Evolutionary conservation across 2,113 vertebrate genomes (phyloP).

Genomic region (Todiramphus saurophagus): DNA sequence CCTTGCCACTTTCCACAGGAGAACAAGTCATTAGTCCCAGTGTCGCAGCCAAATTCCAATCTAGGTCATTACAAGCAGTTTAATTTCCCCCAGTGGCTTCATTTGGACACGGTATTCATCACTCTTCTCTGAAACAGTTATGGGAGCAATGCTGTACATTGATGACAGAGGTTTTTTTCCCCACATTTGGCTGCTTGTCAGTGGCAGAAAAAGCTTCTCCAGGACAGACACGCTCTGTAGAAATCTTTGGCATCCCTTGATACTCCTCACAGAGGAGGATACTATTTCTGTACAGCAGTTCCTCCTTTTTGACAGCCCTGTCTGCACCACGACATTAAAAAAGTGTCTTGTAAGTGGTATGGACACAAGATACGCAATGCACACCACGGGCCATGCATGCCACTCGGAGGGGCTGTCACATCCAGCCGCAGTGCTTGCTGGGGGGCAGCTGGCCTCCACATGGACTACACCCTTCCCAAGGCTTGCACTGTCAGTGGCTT

Average conservation of each 20-base stretch:
- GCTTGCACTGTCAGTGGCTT: not conserved
- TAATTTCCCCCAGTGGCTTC: slow-evolving; percentile 27
- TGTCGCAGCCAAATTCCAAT: slow-evolving; percentile 17
- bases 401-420: not conserved
- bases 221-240: not conserved
- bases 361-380: not conserved
- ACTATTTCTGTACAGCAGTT: not conserved
- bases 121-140: not conserved
- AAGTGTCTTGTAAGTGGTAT: not conserved
- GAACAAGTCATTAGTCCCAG: slow-evolving; percentile 13
- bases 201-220: not conserved
- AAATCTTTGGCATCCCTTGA: not conserved
- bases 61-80: slow-evolving; percentile 7
- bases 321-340: not conserved
- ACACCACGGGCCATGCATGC: fast-evolving
- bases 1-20: not conserved
- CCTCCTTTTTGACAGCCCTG: not conserved
- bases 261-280: not conserved
- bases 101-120: not conserved
- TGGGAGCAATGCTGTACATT: not conserved
- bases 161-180: not conserved
- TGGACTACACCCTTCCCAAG: not conserved
- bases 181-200: not conserved
- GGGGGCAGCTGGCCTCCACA: not conserved
- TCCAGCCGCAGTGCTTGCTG: not conserved